Base-by-base conservation (phyloP, 2,113 vertebrate genomes). In the Centropus unirufus region DNA sequence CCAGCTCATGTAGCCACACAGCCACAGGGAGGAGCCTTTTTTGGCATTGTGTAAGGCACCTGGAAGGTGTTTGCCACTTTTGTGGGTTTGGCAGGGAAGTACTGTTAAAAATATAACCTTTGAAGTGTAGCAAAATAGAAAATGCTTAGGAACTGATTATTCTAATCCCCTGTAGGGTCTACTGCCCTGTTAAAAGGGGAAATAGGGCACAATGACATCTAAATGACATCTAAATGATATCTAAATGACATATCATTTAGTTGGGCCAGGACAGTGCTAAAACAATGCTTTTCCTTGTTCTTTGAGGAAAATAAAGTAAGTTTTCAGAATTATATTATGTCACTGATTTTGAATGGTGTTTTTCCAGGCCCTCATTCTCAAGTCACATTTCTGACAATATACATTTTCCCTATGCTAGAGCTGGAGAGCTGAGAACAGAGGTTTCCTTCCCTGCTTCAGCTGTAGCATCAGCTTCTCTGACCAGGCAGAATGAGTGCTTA, bases 1-100 rank as follows among this genome's bases (percentile, higher is more conserved):
- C 27, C 57, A 83, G 32, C 12, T 57, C 44, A 21, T 3, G 14
- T 6, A 74, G 47, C 34, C 55, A 12, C 0, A 0, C 6, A 54
- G 17, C 24, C 52, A 30, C 26, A 19, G 19, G 20, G 15, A 55
- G 42, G 13, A 82, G 39, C 57, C 10, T 42, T 78, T 89, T 52
- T 61, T 67, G 21, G 21, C 68, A 39, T 47, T 4, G 0, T 20
- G 14, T n/a, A 29, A 70, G 29, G 12, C 55, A 55, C 15, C 44
- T 24, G 55, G 49, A 30, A 73, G 22, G 15, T 12, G 4, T 42
- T 67, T 0, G 0, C 22, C 11, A n/a, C 7, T 2, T 40, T 54
- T 5, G 4, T 4, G 16, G 30, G n/a, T 73, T 79, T 22, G 4
- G 3, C 49, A 54, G 55, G n/a, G 36, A 21, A 34, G 29, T 32